Conservation (phyloP, 2,113 vertebrate genomes). For the human region DNA sequence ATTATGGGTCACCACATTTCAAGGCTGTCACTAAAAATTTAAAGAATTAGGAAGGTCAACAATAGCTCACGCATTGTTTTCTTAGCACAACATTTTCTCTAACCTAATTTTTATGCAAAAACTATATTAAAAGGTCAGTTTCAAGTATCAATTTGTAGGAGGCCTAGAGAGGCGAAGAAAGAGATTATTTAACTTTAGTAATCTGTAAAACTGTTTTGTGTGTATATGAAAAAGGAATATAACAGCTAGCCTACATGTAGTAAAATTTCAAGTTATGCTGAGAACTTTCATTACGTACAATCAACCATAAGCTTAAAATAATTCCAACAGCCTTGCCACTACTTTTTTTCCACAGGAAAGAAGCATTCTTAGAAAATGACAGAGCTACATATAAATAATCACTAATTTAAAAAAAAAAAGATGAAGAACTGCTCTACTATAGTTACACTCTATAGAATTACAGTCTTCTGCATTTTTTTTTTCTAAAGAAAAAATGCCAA, state of each 20-base stretch:
- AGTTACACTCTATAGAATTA: slow-evolving; percentile 70
- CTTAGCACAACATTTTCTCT: slow-evolving; percentile 36
- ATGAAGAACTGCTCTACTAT: slow-evolving; percentile 40
- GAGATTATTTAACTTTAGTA: slow-evolving; percentile 27
- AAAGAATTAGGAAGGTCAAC: slow-evolving; percentile 50
- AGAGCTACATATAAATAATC: slow-evolving; percentile 75
- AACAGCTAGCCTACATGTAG: slow-evolving; percentile 22
- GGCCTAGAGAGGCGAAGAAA: background rate
- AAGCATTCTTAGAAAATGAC: slow-evolving; percentile 75
- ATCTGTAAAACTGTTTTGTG: background rate
- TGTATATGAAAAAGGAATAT: background rate
- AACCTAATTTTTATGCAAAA: slow-evolving; percentile 10
- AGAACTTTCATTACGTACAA: slow-evolving; percentile 68
- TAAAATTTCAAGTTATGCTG: slow-evolving; percentile 31
- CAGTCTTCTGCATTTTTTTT: slow-evolving; percentile 64
- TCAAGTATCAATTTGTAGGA: slow-evolving; percentile 28
- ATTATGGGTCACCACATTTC: slow-evolving; percentile 49
- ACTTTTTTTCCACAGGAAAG: slow-evolving; percentile 75
- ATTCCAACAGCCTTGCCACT: slow-evolving; percentile 72
- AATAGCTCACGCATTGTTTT: background rate
- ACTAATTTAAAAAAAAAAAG: slow-evolving; percentile 67
- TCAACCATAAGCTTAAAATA: slow-evolving; percentile 73
- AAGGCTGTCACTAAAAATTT: slow-evolving; percentile 44
- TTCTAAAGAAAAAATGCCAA: slow-evolving; percentile 60
- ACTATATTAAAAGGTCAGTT: background rate